Percentiles rank a stretch among this genome's conserved stretches.
Evolutionary conservation across 2,888 invertebrate species (phyloP).

Genomic region (Camptogramma bilineatum): DNA sequence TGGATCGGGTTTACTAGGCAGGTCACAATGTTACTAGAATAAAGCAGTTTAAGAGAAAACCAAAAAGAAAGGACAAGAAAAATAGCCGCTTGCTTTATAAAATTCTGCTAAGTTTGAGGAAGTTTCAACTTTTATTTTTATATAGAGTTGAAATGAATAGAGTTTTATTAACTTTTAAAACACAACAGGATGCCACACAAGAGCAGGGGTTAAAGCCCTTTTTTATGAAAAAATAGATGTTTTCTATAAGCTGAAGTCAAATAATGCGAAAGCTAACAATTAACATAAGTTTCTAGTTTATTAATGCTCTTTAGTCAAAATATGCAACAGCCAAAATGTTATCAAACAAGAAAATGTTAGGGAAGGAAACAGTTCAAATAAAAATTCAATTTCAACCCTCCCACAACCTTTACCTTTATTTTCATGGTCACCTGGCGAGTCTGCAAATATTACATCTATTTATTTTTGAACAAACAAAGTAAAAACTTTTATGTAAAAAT

Average conservation of each 20-base stretch:
- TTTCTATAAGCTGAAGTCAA: background rate
- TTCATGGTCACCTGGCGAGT: conserved; percentile 72
- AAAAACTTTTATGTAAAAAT: background rate
- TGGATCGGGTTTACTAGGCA: background rate
- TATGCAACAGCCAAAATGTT: conserved; percentile 31
- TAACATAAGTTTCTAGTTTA: background rate
- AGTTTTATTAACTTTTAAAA: too few relatives aligned
- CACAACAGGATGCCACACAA: background rate
- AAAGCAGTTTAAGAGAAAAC: background rate
- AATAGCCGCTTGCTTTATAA: background rate
- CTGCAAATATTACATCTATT: conserved; percentile 64
- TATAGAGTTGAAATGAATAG: too few relatives aligned
- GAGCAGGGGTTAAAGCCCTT: too few relatives aligned
- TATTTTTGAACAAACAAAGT: conserved; percentile 18
- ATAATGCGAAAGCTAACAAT: background rate
- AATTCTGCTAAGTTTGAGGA: too few relatives aligned
- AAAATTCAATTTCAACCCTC: conserved; percentile 36
- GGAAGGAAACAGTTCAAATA: conserved; percentile 41
- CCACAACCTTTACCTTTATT: conserved; percentile 71
- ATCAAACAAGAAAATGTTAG: conserved; percentile 45
- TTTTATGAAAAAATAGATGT: too few relatives aligned
- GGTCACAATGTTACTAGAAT: background rate
- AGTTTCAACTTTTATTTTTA: too few relatives aligned
- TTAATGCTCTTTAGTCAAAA: background rate
- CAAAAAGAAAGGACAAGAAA: background rate